Percentiles rank a stretch among this genome's conserved stretches.
Conservation (phyloP, 2,888 invertebrate species). For the Autographa pulchrina region DNA sequence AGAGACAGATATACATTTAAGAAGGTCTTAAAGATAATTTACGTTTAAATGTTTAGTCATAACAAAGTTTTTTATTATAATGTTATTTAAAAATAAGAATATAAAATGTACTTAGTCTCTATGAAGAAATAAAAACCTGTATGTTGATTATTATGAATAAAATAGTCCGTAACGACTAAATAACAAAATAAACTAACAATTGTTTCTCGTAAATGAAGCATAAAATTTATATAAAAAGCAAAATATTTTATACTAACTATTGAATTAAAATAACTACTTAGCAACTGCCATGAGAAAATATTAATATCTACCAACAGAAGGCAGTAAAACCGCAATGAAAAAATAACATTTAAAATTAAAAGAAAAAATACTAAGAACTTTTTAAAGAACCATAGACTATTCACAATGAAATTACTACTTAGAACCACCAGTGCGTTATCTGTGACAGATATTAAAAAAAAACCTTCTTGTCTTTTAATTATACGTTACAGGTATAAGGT, state of each 20-base stretch:
- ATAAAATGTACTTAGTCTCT: too few relatives aligned
- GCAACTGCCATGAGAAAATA: not conserved
- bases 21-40: too few relatives aligned
- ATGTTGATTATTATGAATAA: not conserved
- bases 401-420: conserved; percentile 67
- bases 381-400: conserved; percentile 57
- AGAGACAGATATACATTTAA: too few relatives aligned
- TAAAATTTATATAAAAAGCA: not conserved
- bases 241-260: not conserved
- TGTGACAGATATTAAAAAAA: conserved; percentile 72
- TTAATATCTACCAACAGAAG: not conserved
- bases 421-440: conserved; percentile 69
- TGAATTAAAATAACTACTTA: not conserved
- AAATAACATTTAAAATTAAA: conserved; percentile 10
- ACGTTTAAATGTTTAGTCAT: too few relatives aligned
- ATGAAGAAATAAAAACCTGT: not conserved
- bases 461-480: conserved; percentile 74
- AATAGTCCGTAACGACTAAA: not conserved
- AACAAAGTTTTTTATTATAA: not conserved
- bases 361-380: conserved; percentile 35
- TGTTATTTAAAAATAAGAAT: not conserved
- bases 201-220: not conserved
- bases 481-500: conserved; percentile 64
- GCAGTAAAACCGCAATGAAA: conserved; percentile 29
- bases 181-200: not conserved